A percentile compares a stretch with the other conserved stretches of the same genome.
These are phyloP conservation scores for Panurus biarmicus DNA, from an alignment of 2,113 vertebrate species.

Conservation along the genomic window DNA sequence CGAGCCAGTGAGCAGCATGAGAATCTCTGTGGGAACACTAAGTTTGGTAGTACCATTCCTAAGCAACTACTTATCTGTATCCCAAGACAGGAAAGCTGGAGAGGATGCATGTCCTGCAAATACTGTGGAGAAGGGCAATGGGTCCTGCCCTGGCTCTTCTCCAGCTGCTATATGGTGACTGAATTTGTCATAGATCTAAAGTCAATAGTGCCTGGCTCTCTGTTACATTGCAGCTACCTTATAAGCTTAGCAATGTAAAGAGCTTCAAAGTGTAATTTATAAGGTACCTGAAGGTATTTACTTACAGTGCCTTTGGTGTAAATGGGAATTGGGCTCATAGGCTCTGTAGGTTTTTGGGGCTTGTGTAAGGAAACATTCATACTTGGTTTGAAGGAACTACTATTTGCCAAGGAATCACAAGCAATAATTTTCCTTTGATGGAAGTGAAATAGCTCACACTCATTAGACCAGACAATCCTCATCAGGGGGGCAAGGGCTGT, in stretches of 20 bases:
- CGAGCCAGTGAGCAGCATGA: rapidly evolving
- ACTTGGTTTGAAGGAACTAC: background rate
- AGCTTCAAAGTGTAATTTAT: background rate
- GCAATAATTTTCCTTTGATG: background rate
- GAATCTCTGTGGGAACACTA: background rate
- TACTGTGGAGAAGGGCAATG: background rate
- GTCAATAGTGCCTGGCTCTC: background rate
- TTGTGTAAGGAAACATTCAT: background rate
- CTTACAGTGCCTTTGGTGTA: background rate
- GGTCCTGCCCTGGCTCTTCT: background rate
- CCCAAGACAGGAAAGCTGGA: background rate
- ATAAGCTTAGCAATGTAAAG: background rate
- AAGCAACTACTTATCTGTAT: background rate
- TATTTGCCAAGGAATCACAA: background rate
- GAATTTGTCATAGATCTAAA: background rate
- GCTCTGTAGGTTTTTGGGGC: background rate
- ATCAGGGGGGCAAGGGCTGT: background rate
- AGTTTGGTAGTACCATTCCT: background rate
- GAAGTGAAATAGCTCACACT: conserved; percentile 11
- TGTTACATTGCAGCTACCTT: background rate
- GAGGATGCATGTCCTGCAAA: background rate
- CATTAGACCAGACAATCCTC: conserved; percentile 14
- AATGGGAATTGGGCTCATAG: background rate
- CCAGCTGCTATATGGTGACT: background rate
- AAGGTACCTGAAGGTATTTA: background rate